Conservation (phyloP, 2,113 vertebrate species). For the Panthera uncia region DNA sequence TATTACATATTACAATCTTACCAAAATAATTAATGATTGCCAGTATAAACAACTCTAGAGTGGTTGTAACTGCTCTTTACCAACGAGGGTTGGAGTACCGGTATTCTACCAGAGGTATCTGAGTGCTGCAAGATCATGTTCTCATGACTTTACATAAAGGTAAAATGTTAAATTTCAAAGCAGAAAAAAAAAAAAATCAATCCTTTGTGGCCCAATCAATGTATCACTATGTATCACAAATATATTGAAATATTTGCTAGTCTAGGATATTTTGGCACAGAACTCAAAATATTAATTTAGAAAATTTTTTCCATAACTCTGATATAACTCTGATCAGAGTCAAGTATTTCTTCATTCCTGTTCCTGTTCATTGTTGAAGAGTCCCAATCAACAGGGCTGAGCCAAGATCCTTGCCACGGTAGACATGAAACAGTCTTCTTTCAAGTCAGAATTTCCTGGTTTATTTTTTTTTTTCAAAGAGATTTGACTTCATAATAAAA, state of each 20-base stretch:
- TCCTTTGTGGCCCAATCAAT: not conserved
- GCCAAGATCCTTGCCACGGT: not conserved
- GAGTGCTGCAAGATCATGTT: not conserved
- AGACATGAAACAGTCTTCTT: not conserved
- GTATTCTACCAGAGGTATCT: not conserved
- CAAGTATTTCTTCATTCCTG: not conserved
- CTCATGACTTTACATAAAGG: not conserved
- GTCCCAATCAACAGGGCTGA: not conserved
- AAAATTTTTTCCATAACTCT: not conserved
- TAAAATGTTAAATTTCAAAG: not conserved
- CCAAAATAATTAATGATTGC: not conserved
- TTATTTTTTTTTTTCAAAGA: not conserved
- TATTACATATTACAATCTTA: not conserved
- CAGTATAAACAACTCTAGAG: not conserved
- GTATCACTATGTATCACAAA: not conserved
- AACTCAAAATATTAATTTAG: conserved; percentile 31
- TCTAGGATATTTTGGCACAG: conserved; percentile 8
- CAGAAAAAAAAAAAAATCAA: not conserved
- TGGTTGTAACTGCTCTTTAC: not conserved
- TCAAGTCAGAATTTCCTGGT: not conserved
- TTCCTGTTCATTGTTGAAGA: not conserved
- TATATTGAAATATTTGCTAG: not conserved
- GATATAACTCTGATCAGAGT: not conserved
- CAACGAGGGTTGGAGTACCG: not conserved
- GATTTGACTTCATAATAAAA: not conserved